These are phyloP conservation scores for Dyspetes luteomarginatus DNA, from an alignment of 2,888 invertebrate species.

Conservation along the genomic window DNA sequence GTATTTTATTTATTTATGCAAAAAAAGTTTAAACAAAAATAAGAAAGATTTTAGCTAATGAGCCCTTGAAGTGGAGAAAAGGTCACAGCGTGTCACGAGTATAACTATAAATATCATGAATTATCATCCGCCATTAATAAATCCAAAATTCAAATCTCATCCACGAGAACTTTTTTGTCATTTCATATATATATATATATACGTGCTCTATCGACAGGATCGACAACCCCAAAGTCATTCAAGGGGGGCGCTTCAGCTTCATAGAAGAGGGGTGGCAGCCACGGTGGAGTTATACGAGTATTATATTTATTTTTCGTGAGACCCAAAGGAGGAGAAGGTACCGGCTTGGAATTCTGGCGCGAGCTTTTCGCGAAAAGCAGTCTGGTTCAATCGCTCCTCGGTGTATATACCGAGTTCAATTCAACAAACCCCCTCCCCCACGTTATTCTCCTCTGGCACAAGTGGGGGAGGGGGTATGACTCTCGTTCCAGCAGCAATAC, in stretches of 20 bases:
- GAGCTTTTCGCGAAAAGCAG: constrained; percentile 62
- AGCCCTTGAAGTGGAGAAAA: neutral
- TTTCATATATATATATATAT: constrained; percentile 14
- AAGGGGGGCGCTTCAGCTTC: constrained; percentile 2
- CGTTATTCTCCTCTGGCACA: constrained; percentile 33
- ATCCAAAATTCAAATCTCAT: constrained; percentile 41
- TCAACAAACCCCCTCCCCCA: constrained; percentile 36
- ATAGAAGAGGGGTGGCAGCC: constrained; percentile 45
- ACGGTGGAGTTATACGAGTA: constrained; percentile 60
- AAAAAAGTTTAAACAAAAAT: no score
- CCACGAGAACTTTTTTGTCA: constrained; percentile 2
- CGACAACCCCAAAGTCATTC: constrained; percentile 65
- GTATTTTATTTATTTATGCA: no score
- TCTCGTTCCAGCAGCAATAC: constrained; percentile 47
- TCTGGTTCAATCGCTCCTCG: constrained; percentile 67
- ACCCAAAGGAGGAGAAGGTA: constrained; percentile 34
- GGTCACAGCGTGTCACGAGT: neutral
- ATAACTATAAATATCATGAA: constrained; percentile 35
- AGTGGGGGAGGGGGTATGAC: constrained; percentile 43
- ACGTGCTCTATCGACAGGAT: constrained; percentile 60
- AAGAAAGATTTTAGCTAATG: neutral
- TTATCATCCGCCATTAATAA: constrained; percentile 31
- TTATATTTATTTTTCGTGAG: constrained; percentile 63
- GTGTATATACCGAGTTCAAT: constrained; percentile 54
- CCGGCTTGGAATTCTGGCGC: constrained; percentile 57